phyloP scores from a whole-genome alignment of 2,888 invertebrate species.

The Nemotelus nigrinus region DNA sequence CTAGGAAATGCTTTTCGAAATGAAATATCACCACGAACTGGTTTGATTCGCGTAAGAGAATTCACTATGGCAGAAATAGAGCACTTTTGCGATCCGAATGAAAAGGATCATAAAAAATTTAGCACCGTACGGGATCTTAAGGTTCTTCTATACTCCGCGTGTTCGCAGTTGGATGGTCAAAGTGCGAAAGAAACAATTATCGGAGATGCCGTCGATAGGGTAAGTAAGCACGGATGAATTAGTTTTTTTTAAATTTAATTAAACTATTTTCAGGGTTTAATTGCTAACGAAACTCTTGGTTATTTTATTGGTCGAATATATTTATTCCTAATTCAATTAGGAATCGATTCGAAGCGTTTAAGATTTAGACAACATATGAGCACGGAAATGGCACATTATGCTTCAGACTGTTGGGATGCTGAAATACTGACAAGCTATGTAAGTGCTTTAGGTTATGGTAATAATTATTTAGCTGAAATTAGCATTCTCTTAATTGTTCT shows the following conservation, averaged over 20 bases:
- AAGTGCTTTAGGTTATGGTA: conserved; percentile 58
- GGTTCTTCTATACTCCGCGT: conserved; percentile 90
- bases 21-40: conserved; percentile 98
- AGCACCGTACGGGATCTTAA: conserved; percentile 76
- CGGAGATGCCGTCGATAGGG: conserved; percentile 84
- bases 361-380: conserved; percentile 98
- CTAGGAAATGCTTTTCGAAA: conserved; percentile 89
- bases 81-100: conserved; percentile 94
- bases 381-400: conserved; percentile 99
- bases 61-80: conserved; percentile 99
- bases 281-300: conserved; percentile 96
- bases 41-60: conserved; percentile 93
- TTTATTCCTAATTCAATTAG: conserved; percentile 85
- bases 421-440: conserved; percentile 96
- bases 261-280: conserved; percentile 70
- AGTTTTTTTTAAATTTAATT: neutral
- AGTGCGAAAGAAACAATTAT: conserved; percentile 80
- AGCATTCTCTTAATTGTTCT: neutral
- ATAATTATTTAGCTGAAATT: neutral
- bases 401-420: conserved; percentile 99
- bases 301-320: conserved; percentile 98
- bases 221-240: conserved; percentile 33
- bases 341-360: conserved; percentile 84
- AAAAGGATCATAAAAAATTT: conserved; percentile 93
- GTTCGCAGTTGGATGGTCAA: conserved; percentile 97